phyloP scores from a whole-genome alignment of 2,113 vertebrate genomes.

The Benitochromis conjunctus region DNA sequence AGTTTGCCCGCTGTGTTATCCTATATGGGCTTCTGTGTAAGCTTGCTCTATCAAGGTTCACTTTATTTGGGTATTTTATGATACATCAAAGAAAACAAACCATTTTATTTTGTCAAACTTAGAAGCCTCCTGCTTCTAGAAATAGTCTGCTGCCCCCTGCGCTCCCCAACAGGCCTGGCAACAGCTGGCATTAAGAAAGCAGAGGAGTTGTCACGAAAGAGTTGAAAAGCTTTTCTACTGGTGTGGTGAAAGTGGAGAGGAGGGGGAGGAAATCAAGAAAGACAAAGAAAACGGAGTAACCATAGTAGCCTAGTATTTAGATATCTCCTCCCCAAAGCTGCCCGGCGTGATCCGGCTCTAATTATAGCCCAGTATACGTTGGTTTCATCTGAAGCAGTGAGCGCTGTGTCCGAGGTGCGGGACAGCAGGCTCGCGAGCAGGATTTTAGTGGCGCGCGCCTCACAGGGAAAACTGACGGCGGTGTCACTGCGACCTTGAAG shows the following conservation, averaged over 20 bases:
- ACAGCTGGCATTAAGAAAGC: conserved; percentile 40
- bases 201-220: conserved; percentile 31
- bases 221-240: neutral
- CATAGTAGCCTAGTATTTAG: neutral
- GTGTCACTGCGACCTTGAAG: conserved; percentile 78
- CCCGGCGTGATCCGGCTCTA: neutral
- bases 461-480: conserved; percentile 60
- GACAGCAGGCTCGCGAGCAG: neutral
- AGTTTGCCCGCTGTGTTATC: neutral
- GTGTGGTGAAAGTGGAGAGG: neutral
- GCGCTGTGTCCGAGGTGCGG: neutral
- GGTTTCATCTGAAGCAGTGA: neutral
- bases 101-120: conserved; percentile 4
- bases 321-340: neutral
- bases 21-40: neutral
- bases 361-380: conserved; percentile 10
- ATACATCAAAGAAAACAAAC: neutral
- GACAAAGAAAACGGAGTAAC: neutral
- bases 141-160: conserved; percentile 25
- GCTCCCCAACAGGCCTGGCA: conserved; percentile 32
- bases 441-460: conserved; percentile 29
- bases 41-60: neutral
- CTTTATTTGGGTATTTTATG: neutral
- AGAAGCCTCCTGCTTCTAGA: conserved; percentile 3
- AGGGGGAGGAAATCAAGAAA: neutral